Conservation (phyloP, 2,797 vertebrate genomes). For the Malurus splendens region DNA sequence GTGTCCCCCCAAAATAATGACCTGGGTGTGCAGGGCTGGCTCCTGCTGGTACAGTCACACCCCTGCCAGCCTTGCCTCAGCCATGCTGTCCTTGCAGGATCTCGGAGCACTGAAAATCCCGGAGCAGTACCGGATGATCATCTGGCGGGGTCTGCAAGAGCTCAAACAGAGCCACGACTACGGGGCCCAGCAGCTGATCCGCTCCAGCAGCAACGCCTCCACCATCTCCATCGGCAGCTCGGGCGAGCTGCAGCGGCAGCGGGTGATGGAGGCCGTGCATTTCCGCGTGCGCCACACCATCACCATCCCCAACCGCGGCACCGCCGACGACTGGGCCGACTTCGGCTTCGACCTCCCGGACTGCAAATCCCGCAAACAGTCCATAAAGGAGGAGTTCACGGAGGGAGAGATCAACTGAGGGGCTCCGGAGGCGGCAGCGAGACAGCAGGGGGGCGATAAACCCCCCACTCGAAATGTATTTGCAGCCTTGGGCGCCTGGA, state of each 20-base stretch:
- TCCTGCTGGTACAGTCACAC: accelerated
- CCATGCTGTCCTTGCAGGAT: constrained; percentile 71
- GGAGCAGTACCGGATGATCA: constrained; percentile 88
- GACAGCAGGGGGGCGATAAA: accelerated
- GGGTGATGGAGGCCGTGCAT: constrained; percentile 97
- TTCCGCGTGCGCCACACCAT: constrained; percentile 97
- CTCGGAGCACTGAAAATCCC: constrained; percentile 93
- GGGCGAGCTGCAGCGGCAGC: constrained; percentile 92
- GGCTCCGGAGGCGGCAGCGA: accelerated
- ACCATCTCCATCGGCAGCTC: constrained; percentile 83
- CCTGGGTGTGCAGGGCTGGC: accelerated
- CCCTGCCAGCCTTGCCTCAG: accelerated
- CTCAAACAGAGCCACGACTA: constrained; percentile 91
- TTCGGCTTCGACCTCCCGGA: constrained; percentile 97
- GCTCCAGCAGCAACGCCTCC: constrained; percentile 89
- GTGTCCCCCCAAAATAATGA: accelerated
- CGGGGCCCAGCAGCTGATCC: constrained; percentile 85
- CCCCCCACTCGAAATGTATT: background rate
- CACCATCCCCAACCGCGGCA: constrained; percentile 90
- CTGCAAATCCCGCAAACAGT: constrained; percentile 89
- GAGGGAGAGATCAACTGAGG: constrained; percentile 88
- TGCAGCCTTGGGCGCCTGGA: background rate
- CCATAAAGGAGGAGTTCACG: constrained; percentile 94
- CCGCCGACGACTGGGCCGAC: constrained; percentile 90
- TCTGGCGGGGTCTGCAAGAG: constrained; percentile 96